A percentile compares a stretch with the other conserved stretches of the same genome.
phyloP scores from a whole-genome alignment of 2,797 vertebrate genomes.

The Trachurus trachurus region DNA sequence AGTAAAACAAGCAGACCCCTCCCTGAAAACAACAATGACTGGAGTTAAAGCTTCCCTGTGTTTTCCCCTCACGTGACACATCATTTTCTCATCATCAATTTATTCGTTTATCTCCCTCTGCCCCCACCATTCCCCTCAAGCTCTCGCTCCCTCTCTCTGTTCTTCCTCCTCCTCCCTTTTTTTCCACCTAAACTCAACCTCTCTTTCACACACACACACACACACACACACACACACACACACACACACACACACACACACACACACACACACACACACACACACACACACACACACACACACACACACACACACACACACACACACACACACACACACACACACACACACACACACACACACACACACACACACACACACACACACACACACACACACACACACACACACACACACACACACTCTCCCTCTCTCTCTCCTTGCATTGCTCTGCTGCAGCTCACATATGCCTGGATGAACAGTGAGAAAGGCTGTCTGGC shows the following conservation, averaged over 20 bases:
- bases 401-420: not conserved
- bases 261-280: not conserved
- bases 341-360: not conserved
- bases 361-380: not conserved
- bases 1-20: constrained; percentile 36
- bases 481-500: constrained; percentile 71
- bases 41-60: constrained; percentile 28
- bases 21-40: constrained; percentile 39
- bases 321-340: not conserved
- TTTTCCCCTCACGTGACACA: constrained; percentile 30
- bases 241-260: not conserved
- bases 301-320: not conserved
- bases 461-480: constrained; percentile 70
- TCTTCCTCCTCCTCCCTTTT: constrained; percentile 1
- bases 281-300: not conserved
- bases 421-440: constrained; percentile 4
- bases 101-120: not conserved
- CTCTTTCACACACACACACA: not conserved
- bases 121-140: constrained; percentile 2
- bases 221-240: not conserved
- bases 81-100: constrained; percentile 23
- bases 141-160: not conserved
- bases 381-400: not conserved
- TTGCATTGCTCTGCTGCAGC: constrained; percentile 18
- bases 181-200: constrained; percentile 10